Percentiles rank a stretch among this genome's conserved stretches.
phyloP scores from a whole-genome alignment of 2,797 vertebrate genomes.

The Hyperoplus immaculatus region DNA sequence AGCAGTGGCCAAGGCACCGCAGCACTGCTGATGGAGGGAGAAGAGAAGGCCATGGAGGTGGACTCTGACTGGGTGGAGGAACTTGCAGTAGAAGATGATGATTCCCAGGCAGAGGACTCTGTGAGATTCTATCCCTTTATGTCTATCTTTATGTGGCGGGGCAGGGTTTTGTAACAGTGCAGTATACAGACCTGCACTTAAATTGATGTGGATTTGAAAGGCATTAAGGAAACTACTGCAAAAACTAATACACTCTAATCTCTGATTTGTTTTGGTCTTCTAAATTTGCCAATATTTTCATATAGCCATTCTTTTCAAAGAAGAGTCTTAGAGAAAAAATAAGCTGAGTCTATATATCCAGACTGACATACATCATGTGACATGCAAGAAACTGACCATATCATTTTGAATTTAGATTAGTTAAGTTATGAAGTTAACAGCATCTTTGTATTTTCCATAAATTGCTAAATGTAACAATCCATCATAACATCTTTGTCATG shows the following conservation, averaged over 20 bases:
- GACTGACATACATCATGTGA: background rate
- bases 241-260: background rate
- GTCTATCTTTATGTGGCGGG: background rate
- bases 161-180: background rate
- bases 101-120: conserved; percentile 98
- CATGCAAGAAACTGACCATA: background rate
- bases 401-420: background rate
- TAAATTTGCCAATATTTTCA: too few species aligned
- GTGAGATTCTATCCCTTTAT: conserved; percentile 78
- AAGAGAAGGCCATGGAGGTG: conserved; percentile 97
- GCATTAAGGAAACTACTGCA: background rate
- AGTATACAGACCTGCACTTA: background rate
- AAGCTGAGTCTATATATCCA: background rate
- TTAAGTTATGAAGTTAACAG: background rate
- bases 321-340: too few species aligned
- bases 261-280: too few species aligned
- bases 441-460: background rate
- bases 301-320: too few species aligned
- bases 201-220: background rate
- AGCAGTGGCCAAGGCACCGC: conserved; percentile 91
- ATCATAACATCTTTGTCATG: conserved; percentile 31
- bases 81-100: conserved; percentile 96
- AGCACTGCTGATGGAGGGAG: conserved; percentile 93
- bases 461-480: background rate
- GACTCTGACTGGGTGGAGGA: conserved; percentile 99